These are phyloP conservation scores for Ditylenchus dipsaci DNA, from an alignment of 1,140 invertebrate species.

Conservation along the genomic window DNA sequence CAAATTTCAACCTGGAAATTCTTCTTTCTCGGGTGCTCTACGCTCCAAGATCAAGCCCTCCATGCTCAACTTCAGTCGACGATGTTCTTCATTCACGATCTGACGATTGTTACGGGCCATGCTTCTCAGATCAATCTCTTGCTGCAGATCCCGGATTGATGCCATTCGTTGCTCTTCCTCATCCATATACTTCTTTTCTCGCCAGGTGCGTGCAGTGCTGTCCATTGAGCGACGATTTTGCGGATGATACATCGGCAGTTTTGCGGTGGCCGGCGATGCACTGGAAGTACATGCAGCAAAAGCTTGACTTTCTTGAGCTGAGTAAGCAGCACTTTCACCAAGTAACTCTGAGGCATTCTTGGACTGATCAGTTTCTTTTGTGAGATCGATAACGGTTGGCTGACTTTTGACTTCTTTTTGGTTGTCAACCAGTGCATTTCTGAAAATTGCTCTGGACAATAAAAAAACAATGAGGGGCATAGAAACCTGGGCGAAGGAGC, in stretches of 20 bases:
- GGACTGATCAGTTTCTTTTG: background rate
- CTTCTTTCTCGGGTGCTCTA: background rate
- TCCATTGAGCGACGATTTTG: background rate
- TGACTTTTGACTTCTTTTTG: too few relatives aligned
- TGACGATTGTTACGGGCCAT: background rate
- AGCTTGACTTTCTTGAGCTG: too few relatives aligned
- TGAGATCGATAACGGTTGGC: background rate
- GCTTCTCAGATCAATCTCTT: background rate
- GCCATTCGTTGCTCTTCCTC: background rate
- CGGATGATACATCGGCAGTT: too few relatives aligned
- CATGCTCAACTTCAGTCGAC: background rate
- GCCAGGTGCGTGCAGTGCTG: background rate
- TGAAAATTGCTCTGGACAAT: background rate
- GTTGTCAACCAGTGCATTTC: background rate
- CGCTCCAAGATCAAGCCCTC: conserved; percentile 5
- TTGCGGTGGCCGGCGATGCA: too few relatives aligned
- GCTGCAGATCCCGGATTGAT: background rate
- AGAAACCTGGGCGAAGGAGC: background rate
- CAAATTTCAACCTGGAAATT: conserved; percentile 20
- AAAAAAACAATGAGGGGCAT: background rate
- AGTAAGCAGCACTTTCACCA: background rate
- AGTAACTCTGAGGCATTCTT: background rate
- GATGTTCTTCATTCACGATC: background rate
- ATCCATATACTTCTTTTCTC: background rate
- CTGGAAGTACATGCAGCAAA: too few relatives aligned